A percentile compares a stretch with the other conserved stretches of the same genome.
Conservation (phyloP, 2,888 invertebrate species). For the Hyles lineata region DNA sequence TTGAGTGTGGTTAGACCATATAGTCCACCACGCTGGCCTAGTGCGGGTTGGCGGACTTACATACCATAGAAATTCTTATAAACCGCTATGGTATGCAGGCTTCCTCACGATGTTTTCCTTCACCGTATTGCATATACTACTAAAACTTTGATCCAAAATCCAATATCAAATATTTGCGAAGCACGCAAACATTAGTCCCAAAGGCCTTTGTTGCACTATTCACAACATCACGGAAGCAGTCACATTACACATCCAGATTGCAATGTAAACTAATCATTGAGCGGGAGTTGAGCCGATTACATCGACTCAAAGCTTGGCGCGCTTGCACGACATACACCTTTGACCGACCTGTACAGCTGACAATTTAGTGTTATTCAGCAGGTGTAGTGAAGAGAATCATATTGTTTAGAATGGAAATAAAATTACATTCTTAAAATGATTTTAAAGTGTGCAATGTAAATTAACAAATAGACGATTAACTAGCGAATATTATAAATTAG, state of each 20-base stretch:
- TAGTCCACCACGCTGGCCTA: no score
- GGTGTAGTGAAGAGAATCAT: background rate
- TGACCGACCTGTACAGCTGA: background rate
- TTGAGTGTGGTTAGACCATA: no score
- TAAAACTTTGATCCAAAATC: background rate
- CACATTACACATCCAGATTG: background rate
- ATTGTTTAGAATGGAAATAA: background rate
- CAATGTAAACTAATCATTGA: slow-evolving; percentile 1
- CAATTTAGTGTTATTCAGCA: slow-evolving; percentile 1
- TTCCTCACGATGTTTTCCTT: no score
- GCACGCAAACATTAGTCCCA: background rate
- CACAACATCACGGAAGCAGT: background rate
- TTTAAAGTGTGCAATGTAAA: background rate
- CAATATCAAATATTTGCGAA: background rate
- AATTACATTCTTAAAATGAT: background rate
- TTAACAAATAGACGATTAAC: background rate
- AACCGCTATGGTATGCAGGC: no score
- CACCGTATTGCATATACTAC: no score
- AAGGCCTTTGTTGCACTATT: slow-evolving; percentile 3
- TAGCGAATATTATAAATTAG: background rate
- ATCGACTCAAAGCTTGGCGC: background rate
- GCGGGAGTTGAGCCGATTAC: slow-evolving; percentile 6
- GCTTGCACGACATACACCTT: slow-evolving; percentile 5
- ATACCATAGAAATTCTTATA: no score
- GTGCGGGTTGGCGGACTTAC: no score